These are phyloP conservation scores for Ceramica pisi DNA, from an alignment of 2,888 invertebrate genomes.

Conservation along the genomic window DNA sequence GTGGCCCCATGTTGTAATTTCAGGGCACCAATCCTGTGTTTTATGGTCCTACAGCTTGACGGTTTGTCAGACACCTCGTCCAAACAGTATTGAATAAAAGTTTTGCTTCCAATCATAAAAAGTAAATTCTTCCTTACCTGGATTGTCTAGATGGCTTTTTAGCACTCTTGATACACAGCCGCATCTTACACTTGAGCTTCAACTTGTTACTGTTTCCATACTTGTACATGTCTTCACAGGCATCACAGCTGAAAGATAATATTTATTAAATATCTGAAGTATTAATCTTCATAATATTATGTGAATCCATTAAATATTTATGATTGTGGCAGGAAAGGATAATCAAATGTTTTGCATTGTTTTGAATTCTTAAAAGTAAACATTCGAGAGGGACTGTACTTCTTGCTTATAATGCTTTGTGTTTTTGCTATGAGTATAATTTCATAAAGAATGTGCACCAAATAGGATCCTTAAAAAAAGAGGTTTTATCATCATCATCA, in stretches of 20 bases:
- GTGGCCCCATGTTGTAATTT: too few relatives aligned
- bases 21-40: too few relatives aligned
- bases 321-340: constrained; percentile 14
- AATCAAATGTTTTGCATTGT: constrained; percentile 32
- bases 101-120: too few relatives aligned
- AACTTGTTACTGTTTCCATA: constrained; percentile 88
- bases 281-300: constrained; percentile 57
- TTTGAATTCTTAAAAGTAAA: constrained; percentile 26
- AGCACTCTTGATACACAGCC: constrained; percentile 86
- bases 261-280: constrained; percentile 37
- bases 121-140: constrained; percentile 73
- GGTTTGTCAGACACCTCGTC: too few relatives aligned
- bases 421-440: too few relatives aligned
- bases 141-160: constrained; percentile 82
- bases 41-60: too few relatives aligned
- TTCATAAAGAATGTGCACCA: too few relatives aligned
- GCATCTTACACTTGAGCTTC: constrained; percentile 89
- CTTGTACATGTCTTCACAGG: constrained; percentile 90
- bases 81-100: too few relatives aligned
- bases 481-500: too few relatives aligned
- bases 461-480: too few relatives aligned
- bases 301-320: constrained; percentile 54
- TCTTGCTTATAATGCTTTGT: not conserved
- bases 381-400: not conserved
- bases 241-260: constrained; percentile 82